Conservation (phyloP, 2,888 invertebrate genomes). For the Dicyrtoma fusca region DNA sequence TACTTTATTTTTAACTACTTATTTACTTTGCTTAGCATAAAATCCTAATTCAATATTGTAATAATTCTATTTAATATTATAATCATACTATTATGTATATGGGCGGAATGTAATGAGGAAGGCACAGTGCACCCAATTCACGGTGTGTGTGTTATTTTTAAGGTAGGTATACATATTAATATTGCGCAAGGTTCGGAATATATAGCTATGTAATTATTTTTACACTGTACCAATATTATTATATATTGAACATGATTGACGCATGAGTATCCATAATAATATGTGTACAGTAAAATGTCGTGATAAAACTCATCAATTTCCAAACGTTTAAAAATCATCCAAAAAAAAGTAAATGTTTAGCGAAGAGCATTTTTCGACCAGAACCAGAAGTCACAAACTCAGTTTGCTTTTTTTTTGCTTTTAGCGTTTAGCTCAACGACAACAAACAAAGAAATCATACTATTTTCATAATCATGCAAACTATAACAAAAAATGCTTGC, state of each 20-base stretch:
- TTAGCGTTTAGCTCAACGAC: too few species aligned
- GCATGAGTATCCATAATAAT: background rate
- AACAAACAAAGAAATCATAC: too few species aligned
- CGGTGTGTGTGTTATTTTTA: conserved; percentile 6
- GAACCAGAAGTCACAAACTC: too few species aligned
- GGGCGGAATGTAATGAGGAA: conserved; percentile 38
- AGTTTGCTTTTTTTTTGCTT: too few species aligned
- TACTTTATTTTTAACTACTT: background rate
- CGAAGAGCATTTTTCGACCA: background rate
- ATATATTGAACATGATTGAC: too few species aligned
- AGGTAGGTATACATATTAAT: conserved; percentile 32
- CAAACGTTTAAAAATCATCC: too few species aligned
- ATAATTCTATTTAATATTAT: background rate
- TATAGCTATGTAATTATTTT: too few species aligned
- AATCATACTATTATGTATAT: conserved; percentile 21
- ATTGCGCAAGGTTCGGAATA: conserved; percentile 31
- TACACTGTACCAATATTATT: too few species aligned
- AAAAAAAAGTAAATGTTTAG: conserved; percentile 17
- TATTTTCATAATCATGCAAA: too few species aligned
- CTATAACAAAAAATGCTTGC: too few species aligned
- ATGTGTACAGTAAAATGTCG: background rate
- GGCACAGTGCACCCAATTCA: conserved; percentile 34
- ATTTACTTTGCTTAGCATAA: background rate
- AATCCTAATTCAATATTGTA: background rate
- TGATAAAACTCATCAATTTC: background rate